These are phyloP conservation scores for Xanthorhoe designata DNA, from an alignment of 2,888 invertebrate species.

Conservation along the genomic window DNA sequence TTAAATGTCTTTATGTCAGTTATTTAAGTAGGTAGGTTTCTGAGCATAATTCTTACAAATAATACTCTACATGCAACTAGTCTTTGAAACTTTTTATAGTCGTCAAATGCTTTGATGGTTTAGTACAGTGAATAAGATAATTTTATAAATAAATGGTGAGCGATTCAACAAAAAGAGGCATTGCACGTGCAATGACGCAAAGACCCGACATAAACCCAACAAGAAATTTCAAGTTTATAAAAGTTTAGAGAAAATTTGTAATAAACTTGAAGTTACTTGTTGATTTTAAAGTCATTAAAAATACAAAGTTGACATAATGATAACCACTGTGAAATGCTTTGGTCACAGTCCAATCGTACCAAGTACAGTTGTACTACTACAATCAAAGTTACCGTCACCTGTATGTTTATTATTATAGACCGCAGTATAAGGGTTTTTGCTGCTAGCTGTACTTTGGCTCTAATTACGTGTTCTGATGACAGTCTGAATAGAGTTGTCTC, in stretches of 20 bases:
- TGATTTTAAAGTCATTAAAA: background rate
- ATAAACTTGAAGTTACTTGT: too few relatives aligned
- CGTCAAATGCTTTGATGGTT: background rate
- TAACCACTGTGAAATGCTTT: conserved; percentile 71
- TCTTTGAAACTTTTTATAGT: background rate
- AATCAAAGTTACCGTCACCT: conserved; percentile 2
- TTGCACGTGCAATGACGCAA: conserved; percentile 27
- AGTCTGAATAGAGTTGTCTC: conserved; percentile 51
- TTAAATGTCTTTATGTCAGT: conserved; percentile 23
- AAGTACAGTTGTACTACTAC: conserved; percentile 46
- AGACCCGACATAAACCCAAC: conserved; percentile 29
- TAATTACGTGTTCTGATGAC: conserved; percentile 70
- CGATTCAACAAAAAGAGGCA: background rate
- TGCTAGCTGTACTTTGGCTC: conserved; percentile 56
- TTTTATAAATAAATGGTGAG: background rate
- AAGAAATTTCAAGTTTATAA: conserved; percentile 14
- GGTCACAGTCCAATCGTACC: conserved; percentile 76
- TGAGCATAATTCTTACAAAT: background rate
- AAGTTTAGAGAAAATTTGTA: too few relatives aligned
- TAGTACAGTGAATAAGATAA: background rate
- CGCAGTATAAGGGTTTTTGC: conserved; percentile 9
- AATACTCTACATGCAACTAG: background rate
- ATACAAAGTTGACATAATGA: conserved; percentile 37
- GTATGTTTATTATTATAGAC: conserved; percentile 2
- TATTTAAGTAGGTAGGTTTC: background rate